phyloP scores from a whole-genome alignment of 2,797 vertebrate species.

The Hafferia zeledoni region DNA sequence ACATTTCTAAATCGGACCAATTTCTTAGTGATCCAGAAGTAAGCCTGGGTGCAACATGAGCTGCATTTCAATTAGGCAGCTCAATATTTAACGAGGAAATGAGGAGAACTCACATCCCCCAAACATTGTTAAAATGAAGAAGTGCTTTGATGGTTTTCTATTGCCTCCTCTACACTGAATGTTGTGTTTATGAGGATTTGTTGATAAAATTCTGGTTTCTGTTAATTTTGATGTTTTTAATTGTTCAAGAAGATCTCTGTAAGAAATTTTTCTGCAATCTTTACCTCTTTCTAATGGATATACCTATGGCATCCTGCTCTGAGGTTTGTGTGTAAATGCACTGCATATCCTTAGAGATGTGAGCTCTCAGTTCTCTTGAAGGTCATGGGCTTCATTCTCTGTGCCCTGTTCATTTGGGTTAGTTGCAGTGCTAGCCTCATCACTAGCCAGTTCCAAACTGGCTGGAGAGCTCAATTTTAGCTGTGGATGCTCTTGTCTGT shows the following conservation, averaged over 20 bases:
- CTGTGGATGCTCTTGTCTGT: rapidly evolving
- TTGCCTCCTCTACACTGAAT: not conserved
- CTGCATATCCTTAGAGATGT: not conserved
- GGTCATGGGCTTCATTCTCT: rapidly evolving
- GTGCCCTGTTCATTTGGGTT: not conserved
- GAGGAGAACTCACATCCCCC: not conserved
- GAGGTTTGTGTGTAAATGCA: not conserved
- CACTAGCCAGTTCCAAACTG: not conserved
- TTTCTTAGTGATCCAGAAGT: slow-evolving; percentile 78
- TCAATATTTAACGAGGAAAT: not conserved
- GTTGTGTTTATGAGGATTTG: not conserved
- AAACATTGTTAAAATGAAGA: not conserved
- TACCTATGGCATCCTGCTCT: not conserved
- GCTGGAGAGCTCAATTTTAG: not conserved
- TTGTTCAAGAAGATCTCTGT: not conserved
- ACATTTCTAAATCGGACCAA: slow-evolving; percentile 83
- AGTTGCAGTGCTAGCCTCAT: not conserved
- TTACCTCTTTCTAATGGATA: not conserved
- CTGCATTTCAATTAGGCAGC: slow-evolving; percentile 75
- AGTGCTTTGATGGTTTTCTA: not conserved
- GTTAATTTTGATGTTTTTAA: not conserved
- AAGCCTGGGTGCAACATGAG: slow-evolving; percentile 25
- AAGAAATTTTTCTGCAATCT: not conserved
- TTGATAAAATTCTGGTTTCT: not conserved
- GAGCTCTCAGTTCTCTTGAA: not conserved